These are phyloP conservation scores for Phylloscopus whistleri DNA, from an alignment of 2,113 vertebrate species.

Conservation along the genomic window DNA sequence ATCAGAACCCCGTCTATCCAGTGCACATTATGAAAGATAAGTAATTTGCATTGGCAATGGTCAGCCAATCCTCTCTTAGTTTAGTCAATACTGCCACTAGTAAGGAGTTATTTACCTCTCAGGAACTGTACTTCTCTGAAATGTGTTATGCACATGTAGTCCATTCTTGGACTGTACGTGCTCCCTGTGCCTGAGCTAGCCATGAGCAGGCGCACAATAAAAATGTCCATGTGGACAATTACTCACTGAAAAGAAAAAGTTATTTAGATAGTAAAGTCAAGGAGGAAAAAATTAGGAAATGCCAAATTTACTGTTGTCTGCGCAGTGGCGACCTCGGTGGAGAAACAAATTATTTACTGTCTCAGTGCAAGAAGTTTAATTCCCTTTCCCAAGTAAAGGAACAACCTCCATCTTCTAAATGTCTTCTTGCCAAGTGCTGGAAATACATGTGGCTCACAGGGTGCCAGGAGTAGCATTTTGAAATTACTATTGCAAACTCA, in stretches of 20 bases:
- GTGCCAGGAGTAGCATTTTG: slow-evolving; percentile 51
- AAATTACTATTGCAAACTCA: slow-evolving; percentile 46
- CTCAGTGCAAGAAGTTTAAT: not conserved
- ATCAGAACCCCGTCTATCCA: not conserved
- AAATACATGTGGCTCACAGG: slow-evolving; percentile 10
- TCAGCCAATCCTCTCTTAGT: not conserved
- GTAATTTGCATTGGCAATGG: not conserved
- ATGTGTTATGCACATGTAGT: slow-evolving; percentile 49
- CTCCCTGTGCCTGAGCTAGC: slow-evolving; percentile 9
- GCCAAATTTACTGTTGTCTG: not conserved
- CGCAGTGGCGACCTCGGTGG: not conserved
- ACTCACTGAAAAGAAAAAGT: slow-evolving; percentile 5
- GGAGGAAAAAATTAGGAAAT: slow-evolving; percentile 3
- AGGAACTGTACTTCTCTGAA: slow-evolving; percentile 3
- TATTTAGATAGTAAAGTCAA: slow-evolving; percentile 22
- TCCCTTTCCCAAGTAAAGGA: slow-evolving; percentile 13
- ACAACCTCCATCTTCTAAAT: not conserved
- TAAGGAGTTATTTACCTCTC: slow-evolving; percentile 13
- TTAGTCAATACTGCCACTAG: not conserved
- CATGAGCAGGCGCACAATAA: not conserved
- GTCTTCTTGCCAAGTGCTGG: slow-evolving; percentile 44
- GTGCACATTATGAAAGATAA: not conserved
- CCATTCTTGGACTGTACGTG: slow-evolving; percentile 18
- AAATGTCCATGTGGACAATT: slow-evolving; percentile 42
- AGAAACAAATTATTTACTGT: slow-evolving; percentile 6